phyloP scores from a whole-genome alignment of 2,888 invertebrate species.

The Nemoura dubitans region DNA sequence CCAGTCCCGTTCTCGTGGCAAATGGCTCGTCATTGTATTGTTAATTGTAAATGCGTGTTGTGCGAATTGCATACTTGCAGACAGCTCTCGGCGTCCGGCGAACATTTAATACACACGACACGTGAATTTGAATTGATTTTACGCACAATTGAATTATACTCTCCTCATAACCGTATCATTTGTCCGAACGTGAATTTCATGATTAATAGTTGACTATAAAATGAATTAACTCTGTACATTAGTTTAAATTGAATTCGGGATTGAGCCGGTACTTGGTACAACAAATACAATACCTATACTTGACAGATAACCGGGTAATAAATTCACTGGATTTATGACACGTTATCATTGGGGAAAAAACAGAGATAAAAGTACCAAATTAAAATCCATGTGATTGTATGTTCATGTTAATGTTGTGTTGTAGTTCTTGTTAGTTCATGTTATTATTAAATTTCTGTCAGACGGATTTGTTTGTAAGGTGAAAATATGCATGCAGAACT shows the following conservation, averaged over 20 bases:
- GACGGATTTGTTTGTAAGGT: background rate
- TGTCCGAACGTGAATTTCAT: background rate
- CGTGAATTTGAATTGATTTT: slow-evolving; percentile 7
- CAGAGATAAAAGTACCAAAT: background rate
- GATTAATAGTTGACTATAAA: background rate
- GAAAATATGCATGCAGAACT: background rate
- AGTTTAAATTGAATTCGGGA: background rate
- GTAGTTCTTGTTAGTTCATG: background rate
- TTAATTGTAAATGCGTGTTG: background rate
- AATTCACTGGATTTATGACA: background rate
- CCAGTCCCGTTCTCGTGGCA: background rate
- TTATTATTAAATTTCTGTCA: background rate
- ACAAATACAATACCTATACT: background rate
- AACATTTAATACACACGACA: background rate
- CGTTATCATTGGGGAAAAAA: background rate
- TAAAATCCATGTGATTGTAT: background rate
- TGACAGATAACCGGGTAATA: background rate
- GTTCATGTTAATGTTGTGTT: too few relatives aligned
- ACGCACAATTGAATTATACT: slow-evolving; percentile 12
- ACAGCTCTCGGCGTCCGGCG: background rate
- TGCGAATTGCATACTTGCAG: background rate
- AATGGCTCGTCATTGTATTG: background rate
- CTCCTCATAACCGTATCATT: slow-evolving; percentile 4
- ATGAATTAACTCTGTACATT: background rate
- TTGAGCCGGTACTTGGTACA: background rate